Base-by-base conservation (phyloP, 2,888 invertebrate species). In the Cryptus viduatorius region DNA sequence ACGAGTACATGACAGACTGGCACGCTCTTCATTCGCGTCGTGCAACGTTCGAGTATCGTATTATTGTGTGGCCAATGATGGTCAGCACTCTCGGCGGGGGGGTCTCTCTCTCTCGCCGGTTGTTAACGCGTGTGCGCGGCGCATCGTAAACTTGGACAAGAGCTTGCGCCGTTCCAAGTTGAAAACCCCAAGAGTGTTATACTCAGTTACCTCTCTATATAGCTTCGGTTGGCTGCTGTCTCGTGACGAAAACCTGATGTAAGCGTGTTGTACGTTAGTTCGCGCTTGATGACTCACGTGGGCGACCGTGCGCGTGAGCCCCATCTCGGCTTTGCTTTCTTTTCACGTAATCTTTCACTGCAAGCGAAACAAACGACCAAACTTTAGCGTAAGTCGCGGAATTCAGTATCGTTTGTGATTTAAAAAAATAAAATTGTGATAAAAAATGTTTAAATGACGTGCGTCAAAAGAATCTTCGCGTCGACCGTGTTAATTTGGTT, bases 271-370 rank as follows among this genome's bases (percentile, higher is more conserved):
- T 79, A 72, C 78, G 77, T 61, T 82, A 79, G 84, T 84, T 59
- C 69, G 71, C 71, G 71, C 53, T 46, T 29, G 68, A 84, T 82
- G 84, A 84, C 79, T 84, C 84, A 82, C 82, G 82, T 82, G 82
- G 37, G 80, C 61, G 79, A 79, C 72, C 72, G 81, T 71, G 64
- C 59, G 75, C 37, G 61, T 16, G 61, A 31, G 64, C 14, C 31
- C 53, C 37, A 5, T 37, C 37, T 8, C 37, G 37, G 50, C n/a
- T 44, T 67, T 56, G 50, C 46, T 12, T 69, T 24, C 59, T 19
- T 16, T 48, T 46, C 19, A 37, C 19, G 31, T 19, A 29, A 24
- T 12, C 61, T 4, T 19, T 0, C 19, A 10, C 14, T n/a, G 31
- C 31, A 14, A 29, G 48, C n/a, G 4, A 48, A 61, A 31, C 29